A percentile compares a stretch with the other conserved stretches of the same genome.
phyloP scores from a whole-genome alignment of 1,140 invertebrate species.

The Calliopsis andreniformis region DNA sequence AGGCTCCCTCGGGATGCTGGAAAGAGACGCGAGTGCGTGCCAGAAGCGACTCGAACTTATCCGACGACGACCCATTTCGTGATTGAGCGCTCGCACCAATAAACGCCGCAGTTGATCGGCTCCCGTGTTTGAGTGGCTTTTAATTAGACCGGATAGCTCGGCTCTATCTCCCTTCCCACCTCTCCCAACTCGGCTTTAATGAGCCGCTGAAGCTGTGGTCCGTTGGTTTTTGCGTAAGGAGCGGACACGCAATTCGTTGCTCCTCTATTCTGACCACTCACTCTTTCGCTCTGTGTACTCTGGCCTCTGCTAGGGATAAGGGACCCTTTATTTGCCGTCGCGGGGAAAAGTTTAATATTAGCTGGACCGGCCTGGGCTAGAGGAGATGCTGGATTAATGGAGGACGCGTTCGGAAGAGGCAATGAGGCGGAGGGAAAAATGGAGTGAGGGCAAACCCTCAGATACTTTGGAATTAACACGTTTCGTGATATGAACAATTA shows the following conservation, averaged over 20 bases:
- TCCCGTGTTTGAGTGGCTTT: constrained; percentile 33
- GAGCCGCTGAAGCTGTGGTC: constrained; percentile 5
- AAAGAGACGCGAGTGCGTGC: constrained; percentile 63
- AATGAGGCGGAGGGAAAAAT: not conserved
- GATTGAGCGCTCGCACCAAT: constrained; percentile 45
- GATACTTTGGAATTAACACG: too few relatives aligned
- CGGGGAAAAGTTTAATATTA: not conserved
- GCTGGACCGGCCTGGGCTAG: not conserved
- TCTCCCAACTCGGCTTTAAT: constrained; percentile 15
- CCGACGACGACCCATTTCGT: constrained; percentile 23
- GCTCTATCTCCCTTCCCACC: not conserved
- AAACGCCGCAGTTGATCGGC: constrained; percentile 43
- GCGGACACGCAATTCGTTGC: not conserved
- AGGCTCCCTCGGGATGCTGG: constrained; percentile 45
- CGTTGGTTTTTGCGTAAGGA: not conserved
- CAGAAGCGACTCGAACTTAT: constrained; percentile 42
- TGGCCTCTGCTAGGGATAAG: not conserved
- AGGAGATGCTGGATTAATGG: not conserved
- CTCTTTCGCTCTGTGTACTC: not conserved
- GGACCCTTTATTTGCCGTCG: not conserved
- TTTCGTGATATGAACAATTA: too few relatives aligned
- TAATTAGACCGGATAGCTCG: constrained; percentile 44
- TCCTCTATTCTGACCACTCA: not conserved
- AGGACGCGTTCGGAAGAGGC: not conserved
- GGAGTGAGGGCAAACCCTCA: too few relatives aligned